A percentile compares a stretch with the other conserved stretches of the same genome.
Conservation (phyloP, 2,113 vertebrate species). For the Nannospalax galili region DNA sequence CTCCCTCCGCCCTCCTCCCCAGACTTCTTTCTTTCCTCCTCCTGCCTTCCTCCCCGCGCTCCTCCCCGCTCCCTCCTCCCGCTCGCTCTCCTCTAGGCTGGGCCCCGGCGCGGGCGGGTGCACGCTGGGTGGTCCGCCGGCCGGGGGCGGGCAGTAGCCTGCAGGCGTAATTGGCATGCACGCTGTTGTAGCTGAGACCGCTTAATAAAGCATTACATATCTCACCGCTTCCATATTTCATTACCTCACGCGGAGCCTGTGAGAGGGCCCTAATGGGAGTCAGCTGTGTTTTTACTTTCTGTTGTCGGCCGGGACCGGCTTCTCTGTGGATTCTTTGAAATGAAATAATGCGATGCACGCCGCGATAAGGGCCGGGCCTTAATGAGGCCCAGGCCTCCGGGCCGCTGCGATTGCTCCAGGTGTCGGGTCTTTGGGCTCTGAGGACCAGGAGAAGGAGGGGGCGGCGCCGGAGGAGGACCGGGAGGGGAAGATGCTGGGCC, state of each 20-base stretch:
- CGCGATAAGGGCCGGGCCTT: constrained; percentile 89
- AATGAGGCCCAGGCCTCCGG: constrained; percentile 91
- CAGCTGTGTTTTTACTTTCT: constrained; percentile 98
- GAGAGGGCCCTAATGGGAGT: constrained; percentile 96
- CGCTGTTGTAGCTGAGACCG: constrained; percentile 94
- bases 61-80: neutral
- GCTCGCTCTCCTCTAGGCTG: neutral
- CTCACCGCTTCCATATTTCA: constrained; percentile 96
- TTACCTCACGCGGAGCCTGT: constrained; percentile 94
- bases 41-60: neutral
- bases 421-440: constrained; percentile 86
- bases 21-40: neutral
- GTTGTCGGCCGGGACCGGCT: constrained; percentile 89
- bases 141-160: constrained; percentile 94
- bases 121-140: constrained; percentile 96
- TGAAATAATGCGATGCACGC: constrained; percentile 91
- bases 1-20: neutral
- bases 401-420: constrained; percentile 90
- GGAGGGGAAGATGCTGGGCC: neutral
- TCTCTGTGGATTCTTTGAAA: constrained; percentile 92
- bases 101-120: constrained; percentile 80
- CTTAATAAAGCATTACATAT: constrained; percentile 99
- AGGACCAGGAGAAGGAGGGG: constrained; percentile 42
- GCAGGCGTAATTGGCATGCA: constrained; percentile 93
- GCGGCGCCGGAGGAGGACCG: constrained; percentile 40